Evolutionary conservation across 2,797 vertebrate species (phyloP), one percentile per base, ranked within the genome.

Genomic region (Girardinus metallicus): DNA sequence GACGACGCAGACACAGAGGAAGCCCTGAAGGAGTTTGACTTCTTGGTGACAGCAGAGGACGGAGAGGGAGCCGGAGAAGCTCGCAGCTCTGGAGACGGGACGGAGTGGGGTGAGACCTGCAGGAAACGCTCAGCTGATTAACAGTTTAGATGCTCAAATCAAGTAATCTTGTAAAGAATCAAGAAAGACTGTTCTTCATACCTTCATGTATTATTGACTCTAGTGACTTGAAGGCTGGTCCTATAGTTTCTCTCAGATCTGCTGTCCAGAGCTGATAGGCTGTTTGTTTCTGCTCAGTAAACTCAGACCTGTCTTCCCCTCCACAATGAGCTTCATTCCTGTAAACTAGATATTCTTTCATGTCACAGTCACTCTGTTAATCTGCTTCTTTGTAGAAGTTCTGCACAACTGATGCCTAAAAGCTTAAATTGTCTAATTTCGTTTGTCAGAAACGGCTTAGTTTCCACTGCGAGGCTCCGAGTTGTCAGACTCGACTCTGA

Each of bases 1-100:
- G 98, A 99, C 70, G 98, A 99, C 75, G 95, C 97, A 0, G 98
- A 99, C 95, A 99, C 98, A 44, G 98, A 99, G 92, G 98, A 99
- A 94, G 98, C 97, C 2, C 94, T 99, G 91, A 99, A 99, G 94
- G 98, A 99, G 94, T 99, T 99, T 95, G 98, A 99, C 94, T 99
- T 99, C 93, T 94, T 99, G 95, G 98, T 99, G 83, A 98, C 97
- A 43, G 97, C 97, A n/a, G 98, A 99, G 94, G 98, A 99, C 76
- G 98, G 98, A 41, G 98, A 99, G 86, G 98, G 98, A 81, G 98
- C 98, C 4, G 98, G 98, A 13, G 98, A 99, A 92, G 98, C 98
- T 57, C 96, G 98, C 83, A 99, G 98, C 95, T 99, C 98, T 44
- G 98, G 98, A 82, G 98, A 99, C 87, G 98, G 98, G 85, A 99